Conservation (phyloP, 2,888 invertebrate species). For the Caenorhabditis sp. region DNA sequence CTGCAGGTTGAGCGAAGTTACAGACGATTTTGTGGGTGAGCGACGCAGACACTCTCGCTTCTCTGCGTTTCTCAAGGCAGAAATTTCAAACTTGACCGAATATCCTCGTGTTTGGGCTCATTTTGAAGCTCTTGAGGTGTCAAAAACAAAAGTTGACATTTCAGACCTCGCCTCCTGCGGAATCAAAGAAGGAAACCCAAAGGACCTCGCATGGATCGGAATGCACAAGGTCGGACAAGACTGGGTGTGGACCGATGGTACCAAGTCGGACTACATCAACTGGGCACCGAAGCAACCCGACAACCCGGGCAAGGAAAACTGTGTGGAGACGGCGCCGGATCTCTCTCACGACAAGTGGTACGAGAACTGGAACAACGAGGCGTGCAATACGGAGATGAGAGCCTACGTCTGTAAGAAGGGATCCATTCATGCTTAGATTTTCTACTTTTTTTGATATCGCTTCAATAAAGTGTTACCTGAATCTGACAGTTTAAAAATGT, state of each 20-base stretch:
- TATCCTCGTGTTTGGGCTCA: background rate
- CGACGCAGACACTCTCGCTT: too few species aligned
- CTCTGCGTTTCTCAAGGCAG: too few species aligned
- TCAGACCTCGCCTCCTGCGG: slow-evolving; percentile 62
- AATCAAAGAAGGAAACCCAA: slow-evolving; percentile 63
- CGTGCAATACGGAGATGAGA: slow-evolving; percentile 56
- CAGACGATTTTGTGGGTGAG: too few species aligned
- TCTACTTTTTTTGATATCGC: background rate
- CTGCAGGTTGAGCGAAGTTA: too few species aligned
- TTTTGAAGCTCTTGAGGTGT: background rate
- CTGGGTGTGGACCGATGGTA: slow-evolving; percentile 69
- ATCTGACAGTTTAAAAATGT: background rate
- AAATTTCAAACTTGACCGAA: background rate
- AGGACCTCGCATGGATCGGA: slow-evolving; percentile 67
- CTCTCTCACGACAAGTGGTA: slow-evolving; percentile 67
- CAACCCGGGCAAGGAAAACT: slow-evolving; percentile 63
- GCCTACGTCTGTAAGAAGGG: slow-evolving; percentile 63
- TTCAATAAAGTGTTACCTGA: background rate
- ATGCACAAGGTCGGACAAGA: slow-evolving; percentile 52
- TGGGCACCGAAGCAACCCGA: slow-evolving; percentile 68
- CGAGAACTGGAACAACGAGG: slow-evolving; percentile 66
- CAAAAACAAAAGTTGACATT: background rate
- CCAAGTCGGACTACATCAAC: slow-evolving; percentile 62
- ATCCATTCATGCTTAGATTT: slow-evolving; percentile 41
- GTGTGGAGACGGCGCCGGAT: slow-evolving; percentile 67